Percentiles rank a stretch among this genome's conserved stretches.
phyloP scores from a whole-genome alignment of 2,797 vertebrate genomes.

The Sebastes goodei region DNA sequence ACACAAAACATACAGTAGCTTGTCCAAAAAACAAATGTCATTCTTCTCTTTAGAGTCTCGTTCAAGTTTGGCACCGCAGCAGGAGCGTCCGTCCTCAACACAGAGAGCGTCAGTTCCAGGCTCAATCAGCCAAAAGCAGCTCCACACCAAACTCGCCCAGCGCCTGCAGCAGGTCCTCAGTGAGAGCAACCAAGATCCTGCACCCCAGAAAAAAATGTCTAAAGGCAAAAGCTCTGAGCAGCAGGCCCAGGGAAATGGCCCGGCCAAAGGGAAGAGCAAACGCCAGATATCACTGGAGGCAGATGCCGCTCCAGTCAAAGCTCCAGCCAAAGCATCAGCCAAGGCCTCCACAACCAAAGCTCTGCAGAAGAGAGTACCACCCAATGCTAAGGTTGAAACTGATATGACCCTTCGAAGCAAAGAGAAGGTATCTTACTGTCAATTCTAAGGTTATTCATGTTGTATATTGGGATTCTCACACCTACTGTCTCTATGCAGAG shows the following conservation, averaged over 20 bases:
- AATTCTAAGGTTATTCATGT: not conserved
- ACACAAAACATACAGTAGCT: not conserved
- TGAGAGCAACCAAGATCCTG: conserved; percentile 42
- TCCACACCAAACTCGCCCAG: conserved; percentile 68
- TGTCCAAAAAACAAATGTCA: not conserved
- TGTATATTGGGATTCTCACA: not conserved
- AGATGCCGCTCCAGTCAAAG: conserved; percentile 5
- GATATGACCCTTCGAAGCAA: conserved; percentile 32
- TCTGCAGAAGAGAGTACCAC: conserved; percentile 12
- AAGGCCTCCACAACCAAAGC: conserved; percentile 39
- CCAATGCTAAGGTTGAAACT: not conserved
- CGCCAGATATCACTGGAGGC: not conserved
- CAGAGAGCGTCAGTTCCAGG: conserved; percentile 25
- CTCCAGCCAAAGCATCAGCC: conserved; percentile 19
- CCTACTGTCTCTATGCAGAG: conserved; percentile 47
- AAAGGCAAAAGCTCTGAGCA: conserved; percentile 16
- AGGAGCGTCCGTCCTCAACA: conserved; percentile 16
- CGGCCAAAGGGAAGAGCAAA: conserved; percentile 25
- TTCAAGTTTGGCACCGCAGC: conserved; percentile 13
- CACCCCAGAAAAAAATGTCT: not conserved
- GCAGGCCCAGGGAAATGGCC: conserved; percentile 4
- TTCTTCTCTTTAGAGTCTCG: conserved; percentile 24
- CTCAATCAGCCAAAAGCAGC: conserved; percentile 60
- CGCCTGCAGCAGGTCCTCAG: conserved; percentile 65
- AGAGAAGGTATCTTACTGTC: conserved; percentile 63